phyloP scores from a whole-genome alignment of 2,797 vertebrate genomes.

The Bufotes viridis region DNA sequence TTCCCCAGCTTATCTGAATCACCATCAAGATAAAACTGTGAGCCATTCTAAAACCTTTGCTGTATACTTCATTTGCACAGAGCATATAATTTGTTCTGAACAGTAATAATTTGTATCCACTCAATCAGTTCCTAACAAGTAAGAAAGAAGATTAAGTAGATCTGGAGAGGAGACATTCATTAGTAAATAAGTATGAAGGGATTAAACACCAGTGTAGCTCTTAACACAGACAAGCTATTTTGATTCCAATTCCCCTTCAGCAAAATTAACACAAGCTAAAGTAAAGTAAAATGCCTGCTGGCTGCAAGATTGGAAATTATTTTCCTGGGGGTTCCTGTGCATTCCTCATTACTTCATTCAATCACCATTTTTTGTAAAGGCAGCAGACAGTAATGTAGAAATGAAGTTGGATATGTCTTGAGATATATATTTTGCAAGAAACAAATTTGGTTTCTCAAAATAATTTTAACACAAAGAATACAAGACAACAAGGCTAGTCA shows the following conservation, averaged over 20 bases:
- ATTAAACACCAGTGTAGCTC: slow-evolving; percentile 72
- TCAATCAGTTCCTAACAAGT: slow-evolving; percentile 70
- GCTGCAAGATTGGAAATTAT: slow-evolving; percentile 82
- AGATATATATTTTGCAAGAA: slow-evolving; percentile 75
- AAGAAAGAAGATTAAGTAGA: slow-evolving; percentile 68
- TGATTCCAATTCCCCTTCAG: slow-evolving; percentile 74
- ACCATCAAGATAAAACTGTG: slow-evolving; percentile 65
- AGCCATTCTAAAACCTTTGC: slow-evolving; percentile 56
- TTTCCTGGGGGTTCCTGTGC: slow-evolving; percentile 86
- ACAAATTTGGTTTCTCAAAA: slow-evolving; percentile 65
- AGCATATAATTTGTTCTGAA: slow-evolving; percentile 70
- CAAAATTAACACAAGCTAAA: slow-evolving; percentile 78
- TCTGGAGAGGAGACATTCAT: slow-evolving; percentile 70
- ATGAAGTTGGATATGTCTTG: slow-evolving; percentile 78
- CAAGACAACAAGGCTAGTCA: neutral
- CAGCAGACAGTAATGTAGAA: slow-evolving; percentile 84
- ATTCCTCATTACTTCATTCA: slow-evolving; percentile 85
- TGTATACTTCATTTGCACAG: slow-evolving; percentile 68
- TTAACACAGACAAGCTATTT: slow-evolving; percentile 73
- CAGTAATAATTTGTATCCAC: slow-evolving; percentile 66
- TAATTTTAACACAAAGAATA: slow-evolving; percentile 61
- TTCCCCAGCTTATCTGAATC: slow-evolving; percentile 59
- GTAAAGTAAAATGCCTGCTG: slow-evolving; percentile 78
- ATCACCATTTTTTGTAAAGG: slow-evolving; percentile 87
- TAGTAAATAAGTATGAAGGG: slow-evolving; percentile 67